Base-by-base conservation (phyloP, 2,113 vertebrate genomes). In the Kryptolebias marmoratus region DNA sequence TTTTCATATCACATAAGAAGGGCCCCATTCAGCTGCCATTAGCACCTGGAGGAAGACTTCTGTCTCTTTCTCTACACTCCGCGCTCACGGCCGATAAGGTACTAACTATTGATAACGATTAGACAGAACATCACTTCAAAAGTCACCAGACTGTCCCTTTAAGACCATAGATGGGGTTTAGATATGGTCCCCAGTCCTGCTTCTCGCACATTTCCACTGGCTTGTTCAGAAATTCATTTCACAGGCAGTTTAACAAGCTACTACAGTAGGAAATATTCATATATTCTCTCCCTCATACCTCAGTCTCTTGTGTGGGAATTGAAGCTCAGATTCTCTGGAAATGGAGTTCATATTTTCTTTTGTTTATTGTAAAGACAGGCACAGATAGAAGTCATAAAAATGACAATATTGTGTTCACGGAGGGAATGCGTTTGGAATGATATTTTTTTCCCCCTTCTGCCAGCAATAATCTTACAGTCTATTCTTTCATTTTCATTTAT, bases 221-320 rank as follows among this genome's bases (percentile, higher is more conserved):
- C 68, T 65, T 52, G 55, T 63, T 80, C 82, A 55, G 56, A 86
- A 81, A 73, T 63, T 70, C 65, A 90, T 92, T 89, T 90, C 83
- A 88, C 82, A 88, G 84, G 83, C 81, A 85, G 82, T 89, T 88
- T 83, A 87, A 88, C 82, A 81, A 56, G 47, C 65, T 57, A 63
- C 66, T 86, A 64, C 61, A 56, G n/a, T 42, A 80, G 82, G 76
- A 85, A 72, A 83, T 80, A 80, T 85, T 84, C 85, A 82, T 77
- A 68, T 14, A 32, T 62, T 75, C 28, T 27, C 52, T 80, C 64
- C 27, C 80, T 73, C 54, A 70, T 67, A 70, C 1, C 52, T 47
- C 79, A 73, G 45, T 76, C 52, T 79, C 79, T 77, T 75, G 28
- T 8, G 11, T 36, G 77, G 72, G 84, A 76, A 84, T 80, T 82